Percentiles rank a stretch among this genome's conserved stretches.
Conservation (phyloP, 2,113 vertebrate species). For the Scartelaos histophorus region DNA sequence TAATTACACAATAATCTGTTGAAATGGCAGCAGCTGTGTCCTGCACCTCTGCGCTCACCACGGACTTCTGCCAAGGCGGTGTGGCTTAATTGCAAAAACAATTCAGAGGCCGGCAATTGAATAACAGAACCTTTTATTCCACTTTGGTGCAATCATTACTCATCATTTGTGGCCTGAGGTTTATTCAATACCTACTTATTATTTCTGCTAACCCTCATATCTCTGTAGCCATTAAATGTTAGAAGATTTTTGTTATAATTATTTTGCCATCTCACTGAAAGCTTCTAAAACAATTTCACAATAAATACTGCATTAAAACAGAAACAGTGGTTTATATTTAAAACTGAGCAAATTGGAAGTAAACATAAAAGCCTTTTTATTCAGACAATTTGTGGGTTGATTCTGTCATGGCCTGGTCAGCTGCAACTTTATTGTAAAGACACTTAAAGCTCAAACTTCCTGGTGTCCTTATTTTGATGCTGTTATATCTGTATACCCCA, state of each 20-base stretch:
- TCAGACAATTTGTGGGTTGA: not conserved
- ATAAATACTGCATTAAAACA: not conserved
- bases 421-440: not conserved
- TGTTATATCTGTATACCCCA: not conserved
- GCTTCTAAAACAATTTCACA: not conserved
- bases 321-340: not conserved
- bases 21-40: constrained; percentile 8
- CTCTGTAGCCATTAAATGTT: not conserved
- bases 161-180: not conserved
- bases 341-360: not conserved
- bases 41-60: not conserved
- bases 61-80: not conserved
- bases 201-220: not conserved
- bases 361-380: constrained; percentile 2
- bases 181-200: not conserved
- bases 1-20: not conserved
- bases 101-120: not conserved
- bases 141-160: not conserved
- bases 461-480: no score
- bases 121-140: not conserved
- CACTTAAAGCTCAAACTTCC: not conserved
- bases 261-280: not conserved
- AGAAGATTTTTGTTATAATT: no score
- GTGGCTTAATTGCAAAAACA: not conserved
- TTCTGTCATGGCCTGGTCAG: not conserved